Evolutionary conservation across 1,140 invertebrate genomes (phyloP), one percentile per base, ranked within the genome.

Genomic region (Lasioglossum baleicum): DNA sequence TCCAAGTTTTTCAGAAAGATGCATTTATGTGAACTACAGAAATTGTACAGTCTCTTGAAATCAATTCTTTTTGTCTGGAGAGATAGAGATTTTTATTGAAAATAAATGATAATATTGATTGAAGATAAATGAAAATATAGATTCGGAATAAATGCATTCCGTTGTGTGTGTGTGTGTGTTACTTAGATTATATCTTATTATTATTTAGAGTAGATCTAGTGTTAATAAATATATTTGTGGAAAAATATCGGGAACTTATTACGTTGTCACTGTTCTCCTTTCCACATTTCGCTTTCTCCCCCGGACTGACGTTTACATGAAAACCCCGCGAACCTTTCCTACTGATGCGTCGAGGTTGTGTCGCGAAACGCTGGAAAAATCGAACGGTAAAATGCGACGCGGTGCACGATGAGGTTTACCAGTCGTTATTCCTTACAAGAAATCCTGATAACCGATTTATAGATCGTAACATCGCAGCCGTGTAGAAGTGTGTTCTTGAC

Each of bases 241-340:
- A 26, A 26, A 26, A 26, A 26, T 26, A 68, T 44, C 15, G 15
- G 48, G 48, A 61, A 60, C 42, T n/a, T 42, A 42, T 81, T 69
- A 83, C 86, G 31, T 72, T 88, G 0, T 66, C 65, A 22, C 11
- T 35, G 7, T 15, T n/a, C 3, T 87, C 71, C 8, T 67, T 51
- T 22, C 78, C 82, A 22, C 89, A 91, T 68, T 78, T 82, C 26
- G 78, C 73, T 60, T 87, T 90, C 13, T 90, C 90, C 7, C 73
- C 75, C 8, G 83, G 63, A 48, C 85, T 88, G 20, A 90, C 64
- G 53, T 91, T 91, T 2, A 90, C 75, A 22, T 90, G 90, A 60
- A 91, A 75, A 40, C 65, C 44, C 72, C 84, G 83, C 20, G 44
- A 51, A 72, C 40, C 48, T 72, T 22, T 65, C 35, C n/a, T 22